These are phyloP conservation scores for Nothura maculosa DNA, from an alignment of 2,797 vertebrate species.

Conservation along the genomic window DNA sequence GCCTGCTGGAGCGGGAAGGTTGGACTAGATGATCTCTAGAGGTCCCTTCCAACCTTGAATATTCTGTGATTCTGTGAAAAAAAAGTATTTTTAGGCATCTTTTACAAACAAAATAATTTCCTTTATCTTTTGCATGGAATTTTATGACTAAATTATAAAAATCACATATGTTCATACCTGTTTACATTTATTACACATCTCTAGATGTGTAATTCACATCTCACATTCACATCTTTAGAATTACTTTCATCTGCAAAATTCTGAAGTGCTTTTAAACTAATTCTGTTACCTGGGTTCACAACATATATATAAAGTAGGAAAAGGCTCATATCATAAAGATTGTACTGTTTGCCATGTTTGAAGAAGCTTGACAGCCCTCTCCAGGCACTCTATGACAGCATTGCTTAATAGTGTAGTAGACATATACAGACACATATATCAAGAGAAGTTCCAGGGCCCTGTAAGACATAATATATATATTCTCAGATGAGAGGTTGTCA, in stretches of 20 bases:
- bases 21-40: no score
- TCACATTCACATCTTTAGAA: background rate
- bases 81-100: background rate
- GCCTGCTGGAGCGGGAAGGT: no score
- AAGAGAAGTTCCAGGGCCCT: background rate
- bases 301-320: background rate
- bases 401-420: background rate
- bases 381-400: background rate
- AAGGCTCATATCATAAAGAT: background rate
- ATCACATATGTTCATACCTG: background rate
- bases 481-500: background rate
- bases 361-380: background rate
- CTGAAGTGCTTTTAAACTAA: background rate
- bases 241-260: background rate
- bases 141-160: background rate
- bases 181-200: background rate
- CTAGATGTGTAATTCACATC: no score
- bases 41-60: no score
- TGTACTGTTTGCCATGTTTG: rapidly evolving
- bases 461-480: background rate
- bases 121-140: background rate
- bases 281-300: background rate
- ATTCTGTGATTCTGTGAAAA: no score
- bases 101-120: background rate
- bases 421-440: background rate